phyloP scores from a whole-genome alignment of 92 coral and sea anemone species.

The Hydrozoanthus gracilis region DNA sequence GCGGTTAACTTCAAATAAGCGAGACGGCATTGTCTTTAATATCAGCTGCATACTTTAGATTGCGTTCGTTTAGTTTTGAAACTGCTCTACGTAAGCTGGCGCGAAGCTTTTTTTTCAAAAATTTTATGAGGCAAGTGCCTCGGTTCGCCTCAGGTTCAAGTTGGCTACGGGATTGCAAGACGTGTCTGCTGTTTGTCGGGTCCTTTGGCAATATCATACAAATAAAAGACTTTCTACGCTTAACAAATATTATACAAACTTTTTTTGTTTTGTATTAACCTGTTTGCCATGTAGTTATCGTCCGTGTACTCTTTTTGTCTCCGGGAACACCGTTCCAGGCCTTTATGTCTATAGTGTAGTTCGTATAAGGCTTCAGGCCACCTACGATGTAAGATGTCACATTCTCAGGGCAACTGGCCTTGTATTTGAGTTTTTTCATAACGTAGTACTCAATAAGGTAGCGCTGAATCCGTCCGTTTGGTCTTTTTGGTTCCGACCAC shows the following conservation, averaged over 20 bases:
- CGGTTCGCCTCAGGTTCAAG: too few relatives aligned
- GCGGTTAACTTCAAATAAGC: too few relatives aligned
- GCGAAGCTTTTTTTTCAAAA: too few relatives aligned
- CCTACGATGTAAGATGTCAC: conserved; percentile 31
- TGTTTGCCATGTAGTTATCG: conserved; percentile 25
- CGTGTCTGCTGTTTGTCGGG: too few relatives aligned
- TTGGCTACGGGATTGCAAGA: too few relatives aligned
- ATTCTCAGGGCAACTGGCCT: conserved; percentile 34
- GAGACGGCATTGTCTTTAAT: too few relatives aligned
- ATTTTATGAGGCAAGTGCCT: too few relatives aligned
- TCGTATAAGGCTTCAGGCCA: conserved; percentile 16
- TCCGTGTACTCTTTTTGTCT: conserved; percentile 16
- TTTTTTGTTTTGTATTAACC: not conserved
- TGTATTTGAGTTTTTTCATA: not conserved
- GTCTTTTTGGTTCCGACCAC: conserved; percentile 40
- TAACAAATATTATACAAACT: too few relatives aligned
- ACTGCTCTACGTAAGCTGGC: too few relatives aligned
- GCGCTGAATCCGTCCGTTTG: conserved; percentile 30
- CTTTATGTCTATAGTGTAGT: conserved; percentile 31
- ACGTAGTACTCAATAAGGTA: conserved; percentile 10
- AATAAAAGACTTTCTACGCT: not conserved
- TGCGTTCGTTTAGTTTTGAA: too few relatives aligned
- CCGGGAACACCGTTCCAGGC: conserved; percentile 35
- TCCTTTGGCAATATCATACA: too few relatives aligned
- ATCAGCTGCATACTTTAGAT: too few relatives aligned